Conservation (phyloP, 2,113 vertebrate species). For the Pristiophorus japonicus region DNA sequence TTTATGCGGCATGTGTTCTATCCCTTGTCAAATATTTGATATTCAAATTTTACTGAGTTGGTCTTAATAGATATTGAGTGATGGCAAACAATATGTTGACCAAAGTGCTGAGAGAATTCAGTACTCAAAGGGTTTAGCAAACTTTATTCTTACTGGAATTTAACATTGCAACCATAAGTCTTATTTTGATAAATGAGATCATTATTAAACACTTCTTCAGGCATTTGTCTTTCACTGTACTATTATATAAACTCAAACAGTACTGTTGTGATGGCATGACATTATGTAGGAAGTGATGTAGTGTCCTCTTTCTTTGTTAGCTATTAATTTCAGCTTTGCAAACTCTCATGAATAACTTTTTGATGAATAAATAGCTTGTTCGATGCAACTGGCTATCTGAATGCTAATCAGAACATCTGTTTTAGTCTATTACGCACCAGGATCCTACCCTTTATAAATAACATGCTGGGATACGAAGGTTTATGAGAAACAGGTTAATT, state of each 20-base stretch:
- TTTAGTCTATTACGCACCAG: background rate
- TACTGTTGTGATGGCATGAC: slow-evolving; percentile 12
- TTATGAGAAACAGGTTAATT: background rate
- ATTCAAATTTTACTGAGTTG: slow-evolving; percentile 22
- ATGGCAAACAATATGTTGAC: slow-evolving; percentile 13
- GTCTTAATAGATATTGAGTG: background rate
- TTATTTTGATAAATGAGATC: slow-evolving; percentile 33
- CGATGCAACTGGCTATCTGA: background rate
- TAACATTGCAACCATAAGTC: slow-evolving; percentile 23
- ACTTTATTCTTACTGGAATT: slow-evolving; percentile 15
- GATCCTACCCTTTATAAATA: background rate
- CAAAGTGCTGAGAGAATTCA: slow-evolving; percentile 23
- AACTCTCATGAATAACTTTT: slow-evolving; percentile 32
- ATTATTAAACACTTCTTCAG: slow-evolving; percentile 29
- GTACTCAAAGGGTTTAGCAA: slow-evolving; percentile 24
- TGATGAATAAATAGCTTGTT: slow-evolving; percentile 31
- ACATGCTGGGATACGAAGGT: background rate
- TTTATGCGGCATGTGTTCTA: background rate
- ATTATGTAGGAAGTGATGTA: slow-evolving; percentile 24
- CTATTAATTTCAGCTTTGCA: slow-evolving; percentile 31
- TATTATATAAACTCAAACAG: slow-evolving; percentile 19
- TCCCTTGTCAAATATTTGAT: slow-evolving; percentile 25
- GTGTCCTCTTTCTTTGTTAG: slow-evolving; percentile 29
- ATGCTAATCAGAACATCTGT: slow-evolving; percentile 3
- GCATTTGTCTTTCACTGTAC: slow-evolving; percentile 12